Evolutionary conservation across 2,888 invertebrate species (phyloP), one percentile per base, ranked within the genome.

Genomic region (Macrosiphum euphorbiae): DNA sequence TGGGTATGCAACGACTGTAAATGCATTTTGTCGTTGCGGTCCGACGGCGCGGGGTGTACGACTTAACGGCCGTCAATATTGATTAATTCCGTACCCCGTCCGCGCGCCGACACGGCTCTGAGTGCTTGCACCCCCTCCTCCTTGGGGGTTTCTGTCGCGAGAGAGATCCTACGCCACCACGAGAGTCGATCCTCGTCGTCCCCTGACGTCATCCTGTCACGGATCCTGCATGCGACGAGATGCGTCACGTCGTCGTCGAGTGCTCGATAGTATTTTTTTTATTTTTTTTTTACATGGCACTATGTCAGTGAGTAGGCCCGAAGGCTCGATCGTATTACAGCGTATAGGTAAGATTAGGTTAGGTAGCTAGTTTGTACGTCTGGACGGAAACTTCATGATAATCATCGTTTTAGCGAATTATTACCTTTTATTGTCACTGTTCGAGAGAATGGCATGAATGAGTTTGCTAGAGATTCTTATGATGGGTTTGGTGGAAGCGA

Each of bases 21-120:
- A 88, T 92, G 92, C 87, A 92, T 67, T 52, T 94, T 28, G 3
- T 41, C 35, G 11, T 26, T n/a, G 5, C 4, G 55, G 90, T 47
- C 44, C 78, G 11, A 44, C 16, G 61, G 91, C 85, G 35, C 11
- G 50, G 90, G n/a, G 90, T 41, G 11, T 90, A 67, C 26, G 58
- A 61, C 61, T 86, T 85, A 88, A 67, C 78, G 55, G n/a, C 84
- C 78, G 88, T 92, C 92, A 92, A 92, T 92, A 92, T 92, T 92
- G 92, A 92, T 92, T 92, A 78, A 91, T 91, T 55, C 16, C 26
- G 11, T 7, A 50, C 52, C 24, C 55, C n/a, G 35, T 47, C 26
- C 26, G 58, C 26, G 26, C 26, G 58, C 58, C 58, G 58, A 85
- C 28, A 50, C 41, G 85, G 41, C 11, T 91, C 26, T 50, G 35